Conservation (phyloP, 23 tunicate species). For the Botrylloides violaceus region DNA sequence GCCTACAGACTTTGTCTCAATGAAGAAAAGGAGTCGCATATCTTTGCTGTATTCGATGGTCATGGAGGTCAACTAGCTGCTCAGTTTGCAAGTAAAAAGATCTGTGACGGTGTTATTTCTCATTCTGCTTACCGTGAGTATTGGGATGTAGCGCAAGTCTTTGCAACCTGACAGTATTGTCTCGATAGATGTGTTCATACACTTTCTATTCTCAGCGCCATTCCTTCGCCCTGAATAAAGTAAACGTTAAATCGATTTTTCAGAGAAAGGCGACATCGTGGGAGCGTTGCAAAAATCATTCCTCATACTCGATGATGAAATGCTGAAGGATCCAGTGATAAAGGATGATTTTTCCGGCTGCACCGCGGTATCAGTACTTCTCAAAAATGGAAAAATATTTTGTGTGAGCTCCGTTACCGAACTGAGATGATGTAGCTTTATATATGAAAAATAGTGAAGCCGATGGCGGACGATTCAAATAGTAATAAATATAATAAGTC, state of each 20-base stretch:
- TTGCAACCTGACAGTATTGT: neutral
- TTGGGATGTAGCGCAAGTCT: neutral
- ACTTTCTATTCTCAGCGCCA: neutral
- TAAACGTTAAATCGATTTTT: neutral
- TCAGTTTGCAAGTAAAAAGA: conserved; percentile 56
- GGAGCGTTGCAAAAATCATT: conserved; percentile 56
- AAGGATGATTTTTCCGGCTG: conserved; percentile 93
- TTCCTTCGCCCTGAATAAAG: too few relatives aligned
- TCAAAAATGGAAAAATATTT: conserved; percentile 80
- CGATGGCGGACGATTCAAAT: too few relatives aligned
- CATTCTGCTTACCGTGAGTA: conserved; percentile 58
- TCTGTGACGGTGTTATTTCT: conserved; percentile 31
- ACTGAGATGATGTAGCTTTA: too few relatives aligned
- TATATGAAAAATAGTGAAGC: too few relatives aligned
- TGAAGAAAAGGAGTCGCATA: conserved; percentile 85
- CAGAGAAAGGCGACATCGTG: conserved; percentile 36
- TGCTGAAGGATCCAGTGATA: conserved; percentile 45
- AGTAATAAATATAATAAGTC: too few relatives aligned
- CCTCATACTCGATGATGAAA: conserved; percentile 41
- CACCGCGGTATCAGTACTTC: conserved; percentile 75
- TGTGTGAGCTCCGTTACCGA: conserved; percentile 69
- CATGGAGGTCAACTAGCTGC: conserved; percentile 95
- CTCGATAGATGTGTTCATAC: neutral
- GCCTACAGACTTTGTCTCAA: conserved; percentile 65
- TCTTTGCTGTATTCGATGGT: conserved; percentile 97